Conservation (phyloP, 2,113 vertebrate genomes). For the Callaeas wilsoni region DNA sequence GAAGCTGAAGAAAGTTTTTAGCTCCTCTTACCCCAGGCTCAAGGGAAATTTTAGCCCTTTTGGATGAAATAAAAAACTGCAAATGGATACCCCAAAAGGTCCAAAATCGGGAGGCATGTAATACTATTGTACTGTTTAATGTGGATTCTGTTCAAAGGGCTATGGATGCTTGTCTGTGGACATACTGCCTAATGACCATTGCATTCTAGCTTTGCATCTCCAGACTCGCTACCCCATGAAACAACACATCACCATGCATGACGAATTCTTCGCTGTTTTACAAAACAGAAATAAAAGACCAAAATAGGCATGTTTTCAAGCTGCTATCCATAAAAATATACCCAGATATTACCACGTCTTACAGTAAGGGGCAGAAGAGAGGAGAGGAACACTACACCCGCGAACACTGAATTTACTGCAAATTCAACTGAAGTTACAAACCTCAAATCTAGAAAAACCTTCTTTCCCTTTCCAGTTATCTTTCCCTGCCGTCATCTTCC, state of each 20-base stretch:
- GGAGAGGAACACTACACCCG: neutral
- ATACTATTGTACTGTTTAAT: neutral
- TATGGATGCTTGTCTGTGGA: neutral
- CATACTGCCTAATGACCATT: neutral
- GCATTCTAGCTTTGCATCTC: neutral
- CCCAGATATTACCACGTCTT: neutral
- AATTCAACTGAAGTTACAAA: neutral
- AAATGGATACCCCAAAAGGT: neutral
- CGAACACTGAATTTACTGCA: neutral
- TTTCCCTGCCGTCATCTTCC: neutral
- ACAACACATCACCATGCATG: neutral
- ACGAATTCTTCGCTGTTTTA: neutral
- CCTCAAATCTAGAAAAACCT: neutral
- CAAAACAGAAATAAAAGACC: neutral
- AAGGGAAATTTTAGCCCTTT: neutral
- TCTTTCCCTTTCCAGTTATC: neutral
- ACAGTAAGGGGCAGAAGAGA: neutral
- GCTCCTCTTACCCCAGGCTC: neutral
- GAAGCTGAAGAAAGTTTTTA: neutral
- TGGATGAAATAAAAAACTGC: neutral
- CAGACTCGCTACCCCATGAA: neutral
- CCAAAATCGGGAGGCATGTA: neutral
- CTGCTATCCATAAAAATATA: neutral
- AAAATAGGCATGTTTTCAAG: neutral
- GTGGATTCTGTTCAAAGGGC: neutral